Base-by-base conservation (phyloP, 37 sponge, comb jelly and placozoan species). In the Cliona cf. orientalis region DNA sequence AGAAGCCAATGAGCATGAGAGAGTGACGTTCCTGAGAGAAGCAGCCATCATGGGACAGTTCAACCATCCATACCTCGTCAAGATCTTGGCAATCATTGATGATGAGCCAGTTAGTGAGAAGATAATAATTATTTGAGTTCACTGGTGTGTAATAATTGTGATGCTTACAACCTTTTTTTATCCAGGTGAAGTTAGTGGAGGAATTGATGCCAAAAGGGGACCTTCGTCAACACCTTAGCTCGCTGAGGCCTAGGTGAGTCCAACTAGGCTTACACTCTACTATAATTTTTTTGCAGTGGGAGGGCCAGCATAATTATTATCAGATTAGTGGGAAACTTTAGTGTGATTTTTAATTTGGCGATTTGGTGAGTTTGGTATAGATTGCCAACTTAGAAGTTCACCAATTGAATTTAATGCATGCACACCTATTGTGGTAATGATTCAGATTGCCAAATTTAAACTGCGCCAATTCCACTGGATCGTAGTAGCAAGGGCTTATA, bases 21-120 rank as follows among this genome's bases (percentile, higher is more conserved):
- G 42, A 26, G 32, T 78, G 11, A 61, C 36, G 45, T 78, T 78
- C 66, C 46, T 78, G 31, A 65, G 63, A 41, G 79, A 78, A 49
- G 79, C 79, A 5, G 66, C 79, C 45, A 62, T 78, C 66, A 78
- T 78, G 79, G 79, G 79, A 5, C 79, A 78, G 49, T 78, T 78
- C 66, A 78, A 78, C 2, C 65, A 78, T n/a, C 46, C 79, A 5
- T 23, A 78, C 34, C 28, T 78, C 12, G 9, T 78, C 32, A 55
- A 23, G 25, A 57, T 75, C 34, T 36, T 34, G 12, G 76, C 60
- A 64, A 29, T 64, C 40, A 35, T 75, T 9, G 9, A 38, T 11
- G 12, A 9, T 69, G 76, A 14, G 33, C 21, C 73, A 67, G 29
- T 5, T 25, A 28, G 9, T 6, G 40, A 67, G 5, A 67, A 9